Evolutionary conservation across 92 coral and sea anemone species (phyloP).

Genomic region (Desmophyllum pertusum): DNA sequence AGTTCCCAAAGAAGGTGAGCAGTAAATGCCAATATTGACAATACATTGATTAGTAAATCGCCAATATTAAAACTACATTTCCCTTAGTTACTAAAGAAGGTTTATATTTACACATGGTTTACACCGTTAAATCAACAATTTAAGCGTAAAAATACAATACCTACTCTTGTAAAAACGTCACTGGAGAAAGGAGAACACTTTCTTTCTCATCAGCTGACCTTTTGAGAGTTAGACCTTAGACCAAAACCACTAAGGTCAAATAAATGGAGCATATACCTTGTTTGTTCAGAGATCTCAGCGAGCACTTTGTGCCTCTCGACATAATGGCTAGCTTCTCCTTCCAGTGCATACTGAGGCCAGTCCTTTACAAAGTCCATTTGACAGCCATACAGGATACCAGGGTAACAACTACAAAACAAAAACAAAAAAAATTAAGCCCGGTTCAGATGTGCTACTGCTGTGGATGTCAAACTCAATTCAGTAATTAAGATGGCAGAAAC

Average conservation of each 20-base stretch:
- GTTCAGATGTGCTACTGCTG: not conserved
- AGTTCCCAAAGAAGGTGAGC: too few species aligned
- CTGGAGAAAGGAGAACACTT: too few species aligned
- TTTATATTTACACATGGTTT: too few species aligned
- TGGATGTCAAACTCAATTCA: not conserved
- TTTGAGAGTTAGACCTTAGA: not conserved
- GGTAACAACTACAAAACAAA: constrained; percentile 66
- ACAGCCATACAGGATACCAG: constrained; percentile 94
- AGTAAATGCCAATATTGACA: too few species aligned
- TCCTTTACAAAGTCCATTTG: constrained; percentile 94
- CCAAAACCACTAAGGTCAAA: not conserved
- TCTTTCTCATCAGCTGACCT: too few species aligned
- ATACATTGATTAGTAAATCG: too few species aligned
- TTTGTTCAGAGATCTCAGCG: constrained; percentile 73
- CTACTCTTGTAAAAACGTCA: not conserved
- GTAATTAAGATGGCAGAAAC: too few species aligned
- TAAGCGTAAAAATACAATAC: not conserved
- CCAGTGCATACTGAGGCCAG: constrained; percentile 96
- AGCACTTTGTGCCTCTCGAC: constrained; percentile 79
- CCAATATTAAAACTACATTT: too few species aligned
- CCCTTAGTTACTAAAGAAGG: too few species aligned
- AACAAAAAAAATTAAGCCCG: not conserved
- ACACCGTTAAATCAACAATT: too few species aligned
- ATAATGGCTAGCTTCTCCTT: constrained; percentile 92
- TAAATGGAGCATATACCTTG: constrained; percentile 53